These are phyloP conservation scores for Rosalia funebris DNA, from an alignment of 2,888 invertebrate species.

Conservation along the genomic window DNA sequence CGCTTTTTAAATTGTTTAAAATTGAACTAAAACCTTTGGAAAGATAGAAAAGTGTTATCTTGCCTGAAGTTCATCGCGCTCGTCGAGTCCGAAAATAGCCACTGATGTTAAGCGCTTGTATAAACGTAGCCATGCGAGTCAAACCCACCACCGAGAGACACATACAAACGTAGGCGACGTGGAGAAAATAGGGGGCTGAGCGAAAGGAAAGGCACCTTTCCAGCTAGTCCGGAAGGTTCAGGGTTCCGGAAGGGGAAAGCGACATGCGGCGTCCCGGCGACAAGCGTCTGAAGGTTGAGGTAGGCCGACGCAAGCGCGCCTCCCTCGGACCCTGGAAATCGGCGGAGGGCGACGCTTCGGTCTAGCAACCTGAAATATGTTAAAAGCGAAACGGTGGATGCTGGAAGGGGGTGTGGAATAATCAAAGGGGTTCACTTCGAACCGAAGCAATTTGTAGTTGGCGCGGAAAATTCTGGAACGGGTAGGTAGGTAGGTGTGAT, in stretches of 20 bases:
- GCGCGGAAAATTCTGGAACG: background rate
- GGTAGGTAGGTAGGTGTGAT: background rate
- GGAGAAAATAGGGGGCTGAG: background rate
- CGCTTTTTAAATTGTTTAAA: too few relatives aligned
- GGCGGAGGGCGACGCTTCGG: slow-evolving; percentile 1
- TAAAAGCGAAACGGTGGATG: slow-evolving; percentile 10
- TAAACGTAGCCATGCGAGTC: too few relatives aligned
- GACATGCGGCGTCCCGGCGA: slow-evolving; percentile 46
- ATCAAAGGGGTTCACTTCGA: background rate
- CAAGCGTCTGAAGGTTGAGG: slow-evolving; percentile 58
- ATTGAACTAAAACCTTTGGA: too few relatives aligned
- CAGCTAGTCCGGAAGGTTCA: slow-evolving; percentile 15
- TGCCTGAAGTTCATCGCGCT: too few relatives aligned
- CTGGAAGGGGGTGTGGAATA: background rate
- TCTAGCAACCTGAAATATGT: slow-evolving; percentile 1
- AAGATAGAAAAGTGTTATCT: too few relatives aligned
- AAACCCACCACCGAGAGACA: too few relatives aligned
- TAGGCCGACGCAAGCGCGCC: slow-evolving; percentile 53
- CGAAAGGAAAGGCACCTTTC: slow-evolving; percentile 15
- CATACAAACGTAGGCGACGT: background rate
- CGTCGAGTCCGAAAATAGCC: too few relatives aligned
- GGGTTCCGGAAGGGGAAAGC: slow-evolving; percentile 52
- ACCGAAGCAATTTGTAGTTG: background rate
- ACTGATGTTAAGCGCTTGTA: too few relatives aligned
- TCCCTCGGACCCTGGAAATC: slow-evolving; percentile 22